Percentiles rank a stretch among this genome's conserved stretches.
Evolutionary conservation across 92 coral and sea anemone species (phyloP).

Genomic region (Palythoa caribaeorum): DNA sequence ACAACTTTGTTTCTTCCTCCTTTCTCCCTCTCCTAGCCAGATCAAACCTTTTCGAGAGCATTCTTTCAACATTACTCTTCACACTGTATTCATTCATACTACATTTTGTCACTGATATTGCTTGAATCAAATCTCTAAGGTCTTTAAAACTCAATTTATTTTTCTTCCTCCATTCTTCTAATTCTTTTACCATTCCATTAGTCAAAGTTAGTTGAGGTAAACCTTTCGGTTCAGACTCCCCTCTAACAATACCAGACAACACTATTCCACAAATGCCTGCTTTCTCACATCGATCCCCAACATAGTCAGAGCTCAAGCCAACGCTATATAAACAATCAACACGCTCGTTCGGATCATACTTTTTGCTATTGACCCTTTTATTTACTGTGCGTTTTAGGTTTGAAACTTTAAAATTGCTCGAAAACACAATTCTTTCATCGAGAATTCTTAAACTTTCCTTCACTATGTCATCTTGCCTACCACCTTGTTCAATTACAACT

Average conservation of each 20-base stretch:
- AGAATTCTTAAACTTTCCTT: background rate
- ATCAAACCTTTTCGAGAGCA: constrained; percentile 8
- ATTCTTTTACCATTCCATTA: constrained; percentile 7
- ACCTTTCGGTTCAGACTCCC: background rate
- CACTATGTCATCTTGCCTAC: constrained; percentile 21
- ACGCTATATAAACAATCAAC: background rate
- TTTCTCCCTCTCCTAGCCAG: constrained; percentile 5
- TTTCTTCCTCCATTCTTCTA: constrained; percentile 32
- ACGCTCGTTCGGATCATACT: background rate
- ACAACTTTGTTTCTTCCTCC: background rate
- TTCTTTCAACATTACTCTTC: constrained; percentile 5
- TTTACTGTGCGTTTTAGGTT: background rate
- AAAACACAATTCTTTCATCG: constrained; percentile 8
- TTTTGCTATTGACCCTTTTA: background rate
- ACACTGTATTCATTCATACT: constrained; percentile 17
- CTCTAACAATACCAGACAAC: background rate
- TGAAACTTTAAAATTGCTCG: constrained; percentile 28
- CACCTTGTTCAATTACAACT: constrained; percentile 23
- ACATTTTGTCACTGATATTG: background rate
- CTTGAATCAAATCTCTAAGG: background rate
- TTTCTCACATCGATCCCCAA: constrained; percentile 9
- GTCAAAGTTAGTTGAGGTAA: background rate
- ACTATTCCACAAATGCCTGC: background rate
- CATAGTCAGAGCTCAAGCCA: background rate
- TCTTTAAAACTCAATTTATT: background rate